Evolutionary conservation across 2,113 vertebrate species (phyloP).

Genomic region (Ailuropoda melanoleuca): DNA sequence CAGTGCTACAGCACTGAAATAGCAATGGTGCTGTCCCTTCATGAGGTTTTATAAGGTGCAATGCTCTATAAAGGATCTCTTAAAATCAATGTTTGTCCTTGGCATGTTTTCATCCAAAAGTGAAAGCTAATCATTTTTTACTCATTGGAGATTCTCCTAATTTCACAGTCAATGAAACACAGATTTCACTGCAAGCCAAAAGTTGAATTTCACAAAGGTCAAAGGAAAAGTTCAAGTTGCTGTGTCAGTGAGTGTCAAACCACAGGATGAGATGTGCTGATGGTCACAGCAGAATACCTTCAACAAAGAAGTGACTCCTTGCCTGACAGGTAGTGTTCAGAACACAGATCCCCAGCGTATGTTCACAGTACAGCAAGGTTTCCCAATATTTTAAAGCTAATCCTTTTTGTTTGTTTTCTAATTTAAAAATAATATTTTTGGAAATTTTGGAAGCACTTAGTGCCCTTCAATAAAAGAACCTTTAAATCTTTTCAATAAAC

Average conservation of each 20-base stretch:
- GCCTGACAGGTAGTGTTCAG: neutral
- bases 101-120: constrained; percentile 67
- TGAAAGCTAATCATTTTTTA: constrained; percentile 76
- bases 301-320: neutral
- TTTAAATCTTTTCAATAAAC: neutral
- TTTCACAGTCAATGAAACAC: constrained; percentile 80
- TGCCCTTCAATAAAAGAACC: neutral
- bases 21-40: neutral
- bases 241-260: constrained; percentile 63
- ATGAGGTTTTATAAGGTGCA: neutral
- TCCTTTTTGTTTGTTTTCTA: neutral
- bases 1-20: too few relatives aligned
- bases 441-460: neutral
- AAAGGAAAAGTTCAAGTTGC: constrained; percentile 67
- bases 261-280: constrained; percentile 20
- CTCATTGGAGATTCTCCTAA: constrained; percentile 72
- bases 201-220: constrained; percentile 69
- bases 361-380: neutral
- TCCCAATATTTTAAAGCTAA: neutral
- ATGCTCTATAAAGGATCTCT: neutral
- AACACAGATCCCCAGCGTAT: neutral
- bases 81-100: constrained; percentile 61
- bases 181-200: constrained; percentile 52
- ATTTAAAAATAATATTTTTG: neutral
- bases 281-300: constrained; percentile 9